Evolutionary conservation across 2,888 invertebrate species (phyloP).

Genomic region (Brachyopa scutellaris): DNA sequence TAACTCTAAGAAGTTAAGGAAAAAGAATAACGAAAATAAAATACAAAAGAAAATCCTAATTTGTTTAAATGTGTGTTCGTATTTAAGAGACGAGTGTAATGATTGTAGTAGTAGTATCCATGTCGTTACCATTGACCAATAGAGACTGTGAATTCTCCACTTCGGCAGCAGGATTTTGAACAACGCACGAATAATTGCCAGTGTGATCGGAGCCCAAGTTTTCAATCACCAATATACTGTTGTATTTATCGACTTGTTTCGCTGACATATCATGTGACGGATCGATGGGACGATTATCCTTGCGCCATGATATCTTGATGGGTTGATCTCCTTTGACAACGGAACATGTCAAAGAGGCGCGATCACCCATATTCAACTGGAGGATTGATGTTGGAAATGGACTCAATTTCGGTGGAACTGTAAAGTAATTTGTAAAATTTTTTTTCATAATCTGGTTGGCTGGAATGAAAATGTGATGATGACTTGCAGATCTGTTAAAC

Average conservation of each 20-base stretch:
- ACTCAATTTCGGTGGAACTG: conserved; percentile 90
- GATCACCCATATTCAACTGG: conserved; percentile 88
- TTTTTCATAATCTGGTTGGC: conserved; percentile 16
- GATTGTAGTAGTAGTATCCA: conserved; percentile 57
- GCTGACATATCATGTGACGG: conserved; percentile 86
- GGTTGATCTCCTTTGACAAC: conserved; percentile 90
- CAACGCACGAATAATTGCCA: conserved; percentile 90
- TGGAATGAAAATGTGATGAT: conserved; percentile 2
- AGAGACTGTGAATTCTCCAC: conserved; percentile 88
- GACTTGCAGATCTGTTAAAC: no score
- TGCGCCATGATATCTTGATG: conserved; percentile 89
- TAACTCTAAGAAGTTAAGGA: conserved; percentile 59
- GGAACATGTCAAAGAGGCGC: conserved; percentile 88
- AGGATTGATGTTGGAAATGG: conserved; percentile 87
- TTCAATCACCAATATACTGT: conserved; percentile 90
- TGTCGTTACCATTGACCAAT: conserved; percentile 89
- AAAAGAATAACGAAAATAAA: background rate
- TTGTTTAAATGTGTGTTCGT: conserved; percentile 41
- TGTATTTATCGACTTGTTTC: conserved; percentile 89
- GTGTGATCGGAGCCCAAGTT: conserved; percentile 89
- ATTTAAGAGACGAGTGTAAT: conserved; percentile 56
- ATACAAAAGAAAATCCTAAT: conserved; percentile 42
- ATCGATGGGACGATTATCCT: conserved; percentile 87
- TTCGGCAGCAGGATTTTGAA: conserved; percentile 88
- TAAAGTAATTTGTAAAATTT: conserved; percentile 71